Conservation (phyloP, 2,113 vertebrate genomes). For the Ochotona curzoniae region DNA sequence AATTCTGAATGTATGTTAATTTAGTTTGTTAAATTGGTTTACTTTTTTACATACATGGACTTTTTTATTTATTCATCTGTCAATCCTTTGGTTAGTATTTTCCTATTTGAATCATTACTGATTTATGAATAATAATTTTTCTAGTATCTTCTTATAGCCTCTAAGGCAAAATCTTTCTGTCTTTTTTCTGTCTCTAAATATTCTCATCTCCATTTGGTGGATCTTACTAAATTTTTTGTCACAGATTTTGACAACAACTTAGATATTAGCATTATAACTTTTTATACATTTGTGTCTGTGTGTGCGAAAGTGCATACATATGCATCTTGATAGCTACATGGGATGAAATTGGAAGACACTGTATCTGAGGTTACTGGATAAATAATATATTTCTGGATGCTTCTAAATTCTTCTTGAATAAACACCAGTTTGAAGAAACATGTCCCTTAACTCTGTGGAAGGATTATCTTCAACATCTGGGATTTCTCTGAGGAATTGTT, state of each 20-base stretch:
- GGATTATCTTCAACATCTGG: constrained; percentile 49
- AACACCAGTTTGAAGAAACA: constrained; percentile 51
- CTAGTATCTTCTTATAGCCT: neutral
- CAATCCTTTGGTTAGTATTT: neutral
- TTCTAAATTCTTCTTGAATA: constrained; percentile 52
- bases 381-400: neutral
- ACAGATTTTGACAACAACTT: neutral
- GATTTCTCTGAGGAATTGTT: constrained; percentile 46
- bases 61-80: neutral
- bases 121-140: constrained; percentile 3
- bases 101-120: constrained; percentile 1
- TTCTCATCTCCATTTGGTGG: neutral
- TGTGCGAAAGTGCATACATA: accelerated
- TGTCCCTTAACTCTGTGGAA: constrained; percentile 23
- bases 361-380: neutral
- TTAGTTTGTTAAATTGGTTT: neutral
- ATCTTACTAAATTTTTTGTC: neutral
- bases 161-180: neutral
- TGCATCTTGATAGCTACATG: neutral
- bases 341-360: neutral
- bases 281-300: neutral
- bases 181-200: constrained; percentile 17
- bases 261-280: neutral
- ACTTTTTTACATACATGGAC: neutral
- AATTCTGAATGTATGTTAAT: neutral